These are phyloP conservation scores for Nomia melanderi DNA, from an alignment of 1,140 invertebrate species.

Conservation along the genomic window DNA sequence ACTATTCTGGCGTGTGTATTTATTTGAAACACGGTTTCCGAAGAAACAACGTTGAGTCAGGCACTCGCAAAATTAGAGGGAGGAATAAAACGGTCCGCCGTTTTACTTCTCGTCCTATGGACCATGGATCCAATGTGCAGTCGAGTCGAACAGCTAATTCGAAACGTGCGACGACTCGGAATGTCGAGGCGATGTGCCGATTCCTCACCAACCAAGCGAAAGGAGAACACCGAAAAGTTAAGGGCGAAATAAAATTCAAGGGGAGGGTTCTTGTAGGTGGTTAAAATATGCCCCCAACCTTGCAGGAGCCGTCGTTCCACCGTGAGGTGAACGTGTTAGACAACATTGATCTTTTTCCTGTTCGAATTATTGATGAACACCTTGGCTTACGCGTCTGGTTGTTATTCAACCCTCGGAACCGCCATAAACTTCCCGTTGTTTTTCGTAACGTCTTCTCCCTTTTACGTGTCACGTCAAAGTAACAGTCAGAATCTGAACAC, in stretches of 20 bases:
- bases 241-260: constrained; percentile 45
- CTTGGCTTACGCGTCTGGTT: constrained; percentile 19
- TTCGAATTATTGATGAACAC: constrained; percentile 39
- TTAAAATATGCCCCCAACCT: constrained; percentile 8
- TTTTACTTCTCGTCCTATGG: constrained; percentile 68
- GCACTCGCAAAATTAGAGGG: constrained; percentile 4
- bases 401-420: constrained; percentile 30
- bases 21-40: background rate
- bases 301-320: constrained; percentile 5
- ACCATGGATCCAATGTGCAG: constrained; percentile 76
- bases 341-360: constrained; percentile 33
- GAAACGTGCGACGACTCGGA: constrained; percentile 77
- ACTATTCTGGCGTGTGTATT: background rate
- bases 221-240: constrained; percentile 12
- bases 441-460: constrained; percentile 17
- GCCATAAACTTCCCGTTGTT: constrained; percentile 38
- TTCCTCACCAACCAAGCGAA: constrained; percentile 53
- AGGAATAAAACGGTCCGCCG: constrained; percentile 53
- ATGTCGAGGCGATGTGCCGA: constrained; percentile 65
- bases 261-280: background rate
- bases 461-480: background rate
- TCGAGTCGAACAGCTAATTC: constrained; percentile 77
- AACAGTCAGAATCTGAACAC: background rate
- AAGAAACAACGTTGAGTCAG: background rate
- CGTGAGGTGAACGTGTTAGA: constrained; percentile 18